A percentile compares a stretch with the other conserved stretches of the same genome.
Conservation (phyloP, 2,113 vertebrate genomes). For the Pterocles burchelli region DNA sequence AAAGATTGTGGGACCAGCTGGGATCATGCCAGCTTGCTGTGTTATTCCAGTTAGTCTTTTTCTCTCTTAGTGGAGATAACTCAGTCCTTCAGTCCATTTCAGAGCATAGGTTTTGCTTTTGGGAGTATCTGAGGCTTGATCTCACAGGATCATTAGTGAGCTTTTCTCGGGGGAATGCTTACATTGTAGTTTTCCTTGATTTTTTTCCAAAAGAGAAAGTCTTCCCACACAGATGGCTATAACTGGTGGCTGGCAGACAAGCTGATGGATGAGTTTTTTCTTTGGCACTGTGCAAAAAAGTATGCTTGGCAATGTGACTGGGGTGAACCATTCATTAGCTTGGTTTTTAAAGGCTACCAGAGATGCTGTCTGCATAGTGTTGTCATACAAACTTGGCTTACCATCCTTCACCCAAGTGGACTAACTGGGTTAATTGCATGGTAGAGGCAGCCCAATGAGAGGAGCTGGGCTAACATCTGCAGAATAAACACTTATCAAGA, state of each 20-base stretch:
- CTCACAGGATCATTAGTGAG: slow-evolving; percentile 16
- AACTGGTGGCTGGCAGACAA: slow-evolving; percentile 57
- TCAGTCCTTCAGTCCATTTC: background rate
- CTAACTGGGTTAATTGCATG: slow-evolving; percentile 41
- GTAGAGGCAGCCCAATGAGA: background rate
- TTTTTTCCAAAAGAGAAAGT: slow-evolving; percentile 30
- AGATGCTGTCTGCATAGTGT: background rate
- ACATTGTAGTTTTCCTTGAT: slow-evolving; percentile 41
- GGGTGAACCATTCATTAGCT: slow-evolving; percentile 47
- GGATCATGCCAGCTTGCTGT: background rate
- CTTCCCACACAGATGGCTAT: slow-evolving; percentile 61
- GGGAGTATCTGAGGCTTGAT: slow-evolving; percentile 2
- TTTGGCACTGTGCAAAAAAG: background rate
- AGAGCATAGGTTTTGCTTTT: background rate
- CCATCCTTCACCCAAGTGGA: background rate
- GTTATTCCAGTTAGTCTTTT: slow-evolving; percentile 24
- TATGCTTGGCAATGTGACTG: background rate
- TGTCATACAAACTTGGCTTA: background rate
- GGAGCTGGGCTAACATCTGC: slow-evolving; percentile 9
- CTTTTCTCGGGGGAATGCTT: slow-evolving; percentile 28
- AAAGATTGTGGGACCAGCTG: slow-evolving; percentile 1
- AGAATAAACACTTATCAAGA: slow-evolving; percentile 25
- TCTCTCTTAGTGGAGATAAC: slow-evolving; percentile 4
- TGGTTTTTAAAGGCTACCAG: slow-evolving; percentile 34
- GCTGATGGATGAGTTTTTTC: slow-evolving; percentile 49